Evolutionary conservation across 2,797 vertebrate species (phyloP), one percentile per base, ranked within the genome.

Genomic region (Hyperoplus lanceolatus): DNA sequence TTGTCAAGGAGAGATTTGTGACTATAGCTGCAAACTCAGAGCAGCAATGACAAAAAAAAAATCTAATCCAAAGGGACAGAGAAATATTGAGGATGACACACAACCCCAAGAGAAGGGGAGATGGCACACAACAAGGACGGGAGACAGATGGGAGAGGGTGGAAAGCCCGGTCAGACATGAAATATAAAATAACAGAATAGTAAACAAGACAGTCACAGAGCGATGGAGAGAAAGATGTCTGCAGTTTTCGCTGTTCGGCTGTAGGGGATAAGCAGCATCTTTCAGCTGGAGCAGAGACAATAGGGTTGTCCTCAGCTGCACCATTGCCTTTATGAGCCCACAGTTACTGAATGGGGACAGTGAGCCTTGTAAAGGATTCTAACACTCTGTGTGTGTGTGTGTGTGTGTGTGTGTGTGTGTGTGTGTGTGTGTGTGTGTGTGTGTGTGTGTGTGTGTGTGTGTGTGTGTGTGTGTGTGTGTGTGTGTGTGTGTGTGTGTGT

Each of bases 271-370:
- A 43, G 70, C 76, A 75, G 85, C 77, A 61, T 87, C 79, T 73
- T 65, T 66, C 29, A 82, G 51, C 68, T 81, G 71, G 61, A 79
- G 75, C 79, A 83, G 46, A 87, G 75, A 64, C 64, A 64, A 81
- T 51, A 73, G 41, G 58, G 57, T 57, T 82, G 83, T 88, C 83
- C 85, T 84, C 70, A 55, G 75, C 70, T 85, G 80, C 83, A 80
- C 81, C 39, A 6, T 41, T 8, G 64, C 54, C 51, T 84, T 80
- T 59, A 65, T 57, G 29, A 64, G 76, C 12, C 57, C 18, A 42
- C 29, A 38, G 45, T 50, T 14, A 11, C 46, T 66, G 53, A 67
- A 55, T 49, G 29, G 50, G 15, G 48, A 58, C 43, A 10, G n/a
- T 10, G 12, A 51, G 66, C 54, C 46, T 16, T 53, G 82, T 53